Conservation (phyloP, 2,113 vertebrate genomes). For the Pygoscelis adeliae region DNA sequence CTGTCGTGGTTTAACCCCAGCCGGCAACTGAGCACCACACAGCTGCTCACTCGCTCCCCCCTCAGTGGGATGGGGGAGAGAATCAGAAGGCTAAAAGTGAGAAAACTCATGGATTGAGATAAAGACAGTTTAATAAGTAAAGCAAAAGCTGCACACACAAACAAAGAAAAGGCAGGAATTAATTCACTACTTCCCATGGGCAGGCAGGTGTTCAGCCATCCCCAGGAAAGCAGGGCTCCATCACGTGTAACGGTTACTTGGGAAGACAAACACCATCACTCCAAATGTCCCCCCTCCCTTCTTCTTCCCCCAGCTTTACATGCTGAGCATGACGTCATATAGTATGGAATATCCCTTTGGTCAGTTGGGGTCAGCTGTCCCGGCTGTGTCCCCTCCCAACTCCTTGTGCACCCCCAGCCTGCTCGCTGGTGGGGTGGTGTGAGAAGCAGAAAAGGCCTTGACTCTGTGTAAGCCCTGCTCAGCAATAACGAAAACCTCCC, state of each 20-base stretch:
- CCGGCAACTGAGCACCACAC: neutral
- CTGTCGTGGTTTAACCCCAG: neutral
- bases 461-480: no score
- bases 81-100: neutral
- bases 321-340: neutral
- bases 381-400: neutral
- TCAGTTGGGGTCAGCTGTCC: neutral
- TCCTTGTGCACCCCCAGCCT: neutral
- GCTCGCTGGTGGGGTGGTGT: no score
- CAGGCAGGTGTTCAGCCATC: neutral
- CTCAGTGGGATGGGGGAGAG: neutral
- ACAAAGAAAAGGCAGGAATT: neutral
- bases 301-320: neutral
- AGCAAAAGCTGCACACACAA: neutral
- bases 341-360: neutral
- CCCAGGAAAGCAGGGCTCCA: neutral
- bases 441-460: no score
- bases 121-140: neutral
- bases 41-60: rapidly evolving
- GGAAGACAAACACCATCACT: neutral
- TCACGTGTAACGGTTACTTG: neutral
- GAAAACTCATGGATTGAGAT: neutral
- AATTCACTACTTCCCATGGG: neutral
- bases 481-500: no score
- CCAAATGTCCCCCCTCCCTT: neutral